Percentiles rank a stretch among this genome's conserved stretches.
These are phyloP conservation scores for Oscheius sp. DNA, from an alignment of 2,888 invertebrate genomes.

Conservation along the genomic window DNA sequence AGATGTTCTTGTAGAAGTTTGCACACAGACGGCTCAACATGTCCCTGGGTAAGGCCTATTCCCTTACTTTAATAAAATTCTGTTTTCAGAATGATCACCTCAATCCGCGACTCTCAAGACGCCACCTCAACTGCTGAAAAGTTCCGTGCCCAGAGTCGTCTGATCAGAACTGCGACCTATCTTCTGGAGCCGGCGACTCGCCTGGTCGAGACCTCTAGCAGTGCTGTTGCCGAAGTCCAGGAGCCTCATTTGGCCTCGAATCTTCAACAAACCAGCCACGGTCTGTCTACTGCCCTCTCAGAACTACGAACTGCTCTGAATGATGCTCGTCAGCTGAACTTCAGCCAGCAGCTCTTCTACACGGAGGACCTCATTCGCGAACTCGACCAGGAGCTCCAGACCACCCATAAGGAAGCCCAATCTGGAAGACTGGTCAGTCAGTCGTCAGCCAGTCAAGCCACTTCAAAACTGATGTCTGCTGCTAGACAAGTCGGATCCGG, in stretches of 20 bases:
- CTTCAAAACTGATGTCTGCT: conserved; percentile 41
- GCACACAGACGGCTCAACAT: conserved; percentile 75
- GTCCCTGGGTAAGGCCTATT: conserved; percentile 68
- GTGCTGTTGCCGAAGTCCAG: conserved; percentile 85
- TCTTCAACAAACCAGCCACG: conserved; percentile 76
- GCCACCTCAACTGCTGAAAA: conserved; percentile 57
- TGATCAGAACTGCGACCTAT: conserved; percentile 68
- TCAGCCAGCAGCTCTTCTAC: conserved; percentile 64
- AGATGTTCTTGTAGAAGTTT: conserved; percentile 72
- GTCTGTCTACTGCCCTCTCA: conserved; percentile 78
- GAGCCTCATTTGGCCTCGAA: conserved; percentile 76
- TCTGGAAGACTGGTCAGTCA: conserved; percentile 44
- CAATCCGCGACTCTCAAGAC: conserved; percentile 61
- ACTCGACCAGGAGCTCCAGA: conserved; percentile 85
- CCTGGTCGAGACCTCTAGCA: conserved; percentile 83
- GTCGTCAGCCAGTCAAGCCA: conserved; percentile 46
- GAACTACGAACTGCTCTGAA: conserved; percentile 79
- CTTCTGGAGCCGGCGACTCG: conserved; percentile 76
- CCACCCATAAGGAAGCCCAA: conserved; percentile 83
- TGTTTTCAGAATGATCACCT: conserved; percentile 52
- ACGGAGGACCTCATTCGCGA: conserved; percentile 69
- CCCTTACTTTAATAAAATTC: background rate
- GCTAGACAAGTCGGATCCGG: conserved; percentile 79
- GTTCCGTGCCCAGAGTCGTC: conserved; percentile 68
- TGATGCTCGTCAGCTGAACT: conserved; percentile 79